Evolutionary conservation across 1,140 invertebrate genomes (phyloP).

Genomic region (Drosophila obscura): DNA sequence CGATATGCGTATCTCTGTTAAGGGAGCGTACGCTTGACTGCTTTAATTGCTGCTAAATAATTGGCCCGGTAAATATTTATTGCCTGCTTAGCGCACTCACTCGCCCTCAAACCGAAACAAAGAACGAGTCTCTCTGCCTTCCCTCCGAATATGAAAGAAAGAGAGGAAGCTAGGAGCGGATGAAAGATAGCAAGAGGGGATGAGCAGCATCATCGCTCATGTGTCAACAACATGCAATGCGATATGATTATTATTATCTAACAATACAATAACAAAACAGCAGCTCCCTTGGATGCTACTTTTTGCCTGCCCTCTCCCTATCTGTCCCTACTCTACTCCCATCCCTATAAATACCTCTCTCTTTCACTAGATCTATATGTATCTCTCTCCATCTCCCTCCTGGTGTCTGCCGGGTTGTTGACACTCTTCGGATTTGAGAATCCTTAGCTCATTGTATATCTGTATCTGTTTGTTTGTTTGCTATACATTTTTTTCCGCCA

Average conservation of each 20-base stretch:
- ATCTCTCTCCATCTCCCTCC: conserved; percentile 12
- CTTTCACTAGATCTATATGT: not conserved
- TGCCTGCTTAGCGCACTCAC: conserved; percentile 46
- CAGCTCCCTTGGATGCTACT: conserved; percentile 52
- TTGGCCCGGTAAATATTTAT: conserved; percentile 66
- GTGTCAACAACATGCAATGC: conserved; percentile 82
- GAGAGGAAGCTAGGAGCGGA: conserved; percentile 12
- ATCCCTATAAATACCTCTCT: not conserved
- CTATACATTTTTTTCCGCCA: conserved; percentile 45
- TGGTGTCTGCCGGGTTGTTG: conserved; percentile 58
- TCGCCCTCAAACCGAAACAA: conserved; percentile 23
- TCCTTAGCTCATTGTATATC: conserved; percentile 69
- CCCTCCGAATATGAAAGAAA: conserved; percentile 4
- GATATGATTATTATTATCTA: conserved; percentile 82
- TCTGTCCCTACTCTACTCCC: conserved; percentile 7
- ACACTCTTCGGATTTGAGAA: conserved; percentile 67
- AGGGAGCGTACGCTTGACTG: conserved; percentile 12
- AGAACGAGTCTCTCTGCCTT: conserved; percentile 1
- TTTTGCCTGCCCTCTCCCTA: conserved; percentile 62
- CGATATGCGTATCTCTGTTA: conserved; percentile 27
- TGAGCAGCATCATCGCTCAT: conserved; percentile 78
- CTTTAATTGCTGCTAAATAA: conserved; percentile 67
- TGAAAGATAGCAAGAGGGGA: conserved; percentile 42
- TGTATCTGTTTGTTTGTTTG: conserved; percentile 62
- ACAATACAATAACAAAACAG: conserved; percentile 78